phyloP scores from a whole-genome alignment of 2,797 vertebrate genomes.

The Micropoecilia bifurca region DNA sequence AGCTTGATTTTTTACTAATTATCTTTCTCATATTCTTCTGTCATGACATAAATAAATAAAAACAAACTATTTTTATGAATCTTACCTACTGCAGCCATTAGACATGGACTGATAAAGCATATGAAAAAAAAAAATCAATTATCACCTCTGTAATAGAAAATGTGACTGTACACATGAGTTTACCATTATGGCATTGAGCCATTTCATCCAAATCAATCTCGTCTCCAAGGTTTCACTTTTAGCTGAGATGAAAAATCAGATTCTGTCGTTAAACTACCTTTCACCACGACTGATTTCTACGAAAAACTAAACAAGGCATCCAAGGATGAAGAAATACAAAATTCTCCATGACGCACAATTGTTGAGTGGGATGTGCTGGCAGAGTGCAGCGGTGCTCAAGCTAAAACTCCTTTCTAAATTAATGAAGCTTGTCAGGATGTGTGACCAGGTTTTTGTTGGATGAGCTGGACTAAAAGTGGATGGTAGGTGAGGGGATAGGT shows the following conservation, averaged over 20 bases:
- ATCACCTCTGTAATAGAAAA: slow-evolving; percentile 36
- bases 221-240: slow-evolving; percentile 21
- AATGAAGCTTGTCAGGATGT: slow-evolving; percentile 62
- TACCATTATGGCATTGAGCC: slow-evolving; percentile 21
- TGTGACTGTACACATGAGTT: slow-evolving; percentile 7
- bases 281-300: background rate
- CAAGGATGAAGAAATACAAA: slow-evolving; percentile 39
- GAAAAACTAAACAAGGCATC: slow-evolving; percentile 43
- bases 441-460: slow-evolving; percentile 61
- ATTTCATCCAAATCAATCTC: slow-evolving; percentile 10
- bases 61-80: too few species aligned
- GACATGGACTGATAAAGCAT: background rate
- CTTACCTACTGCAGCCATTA: background rate
- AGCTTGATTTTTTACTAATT: too few species aligned
- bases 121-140: slow-evolving; percentile 43
- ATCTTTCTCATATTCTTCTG: background rate
- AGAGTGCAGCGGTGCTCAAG: slow-evolving; percentile 36
- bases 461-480: slow-evolving; percentile 59
- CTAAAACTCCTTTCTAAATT: slow-evolving; percentile 55
- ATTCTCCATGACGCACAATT: slow-evolving; percentile 38
- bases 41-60: too few species aligned
- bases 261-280: slow-evolving; percentile 26
- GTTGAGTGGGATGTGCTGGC: slow-evolving; percentile 33
- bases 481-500: slow-evolving; percentile 36
- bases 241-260: slow-evolving; percentile 1